Percentiles rank a stretch among this genome's conserved stretches.
Evolutionary conservation across 2,797 vertebrate genomes (phyloP).

Genomic region (Bovichtus diacanthus): DNA sequence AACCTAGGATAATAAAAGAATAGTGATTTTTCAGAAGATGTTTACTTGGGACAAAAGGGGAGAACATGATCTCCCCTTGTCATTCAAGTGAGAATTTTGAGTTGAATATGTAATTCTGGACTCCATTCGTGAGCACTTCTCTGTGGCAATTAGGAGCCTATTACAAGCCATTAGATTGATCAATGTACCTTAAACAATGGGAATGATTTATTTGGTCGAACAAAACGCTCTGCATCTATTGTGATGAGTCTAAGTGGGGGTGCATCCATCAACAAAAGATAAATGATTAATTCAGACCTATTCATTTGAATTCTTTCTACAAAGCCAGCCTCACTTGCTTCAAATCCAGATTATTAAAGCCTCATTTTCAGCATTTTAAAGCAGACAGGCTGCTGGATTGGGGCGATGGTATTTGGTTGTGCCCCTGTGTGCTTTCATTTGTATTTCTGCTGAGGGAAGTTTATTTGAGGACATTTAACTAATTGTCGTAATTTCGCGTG

Average conservation of each 20-base stretch:
- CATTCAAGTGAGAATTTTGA: conserved; percentile 78
- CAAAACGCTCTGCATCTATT: conserved; percentile 87
- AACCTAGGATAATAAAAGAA: conserved; percentile 32
- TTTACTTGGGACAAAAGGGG: conserved; percentile 56
- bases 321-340: conserved; percentile 79
- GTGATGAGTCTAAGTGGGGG: conserved; percentile 87
- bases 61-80: conserved; percentile 73
- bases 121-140: conserved; percentile 89
- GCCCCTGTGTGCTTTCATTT: conserved; percentile 85
- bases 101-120: conserved; percentile 85
- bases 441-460: conserved; percentile 86
- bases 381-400: conserved; percentile 77
- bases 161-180: conserved; percentile 99
- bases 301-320: conserved; percentile 90
- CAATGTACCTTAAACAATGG: conserved; percentile 99
- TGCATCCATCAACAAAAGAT: conserved; percentile 90
- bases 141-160: conserved; percentile 96
- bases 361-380: conserved; percentile 83
- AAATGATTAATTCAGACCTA: conserved; percentile 89
- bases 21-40: conserved; percentile 34
- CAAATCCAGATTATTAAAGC: conserved; percentile 82
- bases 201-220: conserved; percentile 96
- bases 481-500: conserved; percentile 83
- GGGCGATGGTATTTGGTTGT: conserved; percentile 63
- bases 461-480: conserved; percentile 88